A percentile compares a stretch with the other conserved stretches of the same genome.
Evolutionary conservation across 2,888 invertebrate genomes (phyloP).

Genomic region (Caenorhabditis sp.): DNA sequence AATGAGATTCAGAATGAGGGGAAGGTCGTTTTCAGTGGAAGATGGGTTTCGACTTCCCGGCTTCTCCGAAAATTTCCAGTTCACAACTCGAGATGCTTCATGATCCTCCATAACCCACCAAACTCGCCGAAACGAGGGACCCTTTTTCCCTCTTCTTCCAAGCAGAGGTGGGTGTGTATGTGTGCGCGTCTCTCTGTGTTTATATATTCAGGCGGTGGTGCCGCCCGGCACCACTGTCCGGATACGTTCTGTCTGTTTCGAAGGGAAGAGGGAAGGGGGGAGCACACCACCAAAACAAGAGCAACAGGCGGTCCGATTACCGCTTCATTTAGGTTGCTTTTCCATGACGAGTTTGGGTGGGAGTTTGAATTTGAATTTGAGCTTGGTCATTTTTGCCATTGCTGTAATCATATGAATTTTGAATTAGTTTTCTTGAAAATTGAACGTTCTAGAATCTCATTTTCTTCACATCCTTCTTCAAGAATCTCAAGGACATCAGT

Average conservation of each 20-base stretch:
- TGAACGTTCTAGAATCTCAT: too few relatives aligned
- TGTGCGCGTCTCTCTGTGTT: conserved; percentile 16
- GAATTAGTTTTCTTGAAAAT: too few relatives aligned
- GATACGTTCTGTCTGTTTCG: conserved; percentile 33
- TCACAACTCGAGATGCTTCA: neutral
- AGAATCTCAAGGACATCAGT: too few relatives aligned
- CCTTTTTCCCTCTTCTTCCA: conserved; percentile 10
- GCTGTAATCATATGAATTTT: too few relatives aligned
- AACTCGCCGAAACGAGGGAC: neutral
- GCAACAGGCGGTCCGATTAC: conserved; percentile 59
- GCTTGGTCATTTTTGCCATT: too few relatives aligned
- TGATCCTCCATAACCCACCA: too few relatives aligned
- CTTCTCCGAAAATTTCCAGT: neutral
- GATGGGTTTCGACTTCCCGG: too few relatives aligned
- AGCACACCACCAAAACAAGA: conserved; percentile 26
- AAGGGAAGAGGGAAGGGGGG: conserved; percentile 14
- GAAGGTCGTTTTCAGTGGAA: too few relatives aligned
- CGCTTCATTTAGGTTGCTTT: conserved; percentile 45
- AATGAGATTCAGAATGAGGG: too few relatives aligned
- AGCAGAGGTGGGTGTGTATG: conserved; percentile 1
- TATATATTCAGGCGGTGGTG: conserved; percentile 62
- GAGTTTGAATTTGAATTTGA: neutral
- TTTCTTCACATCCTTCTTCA: too few relatives aligned
- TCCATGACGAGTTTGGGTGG: neutral
- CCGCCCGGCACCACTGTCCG: conserved; percentile 53